Percentiles rank a stretch among this genome's conserved stretches.
Evolutionary conservation across 2,888 invertebrate genomes (phyloP).

Genomic region (Meteorus colon): DNA sequence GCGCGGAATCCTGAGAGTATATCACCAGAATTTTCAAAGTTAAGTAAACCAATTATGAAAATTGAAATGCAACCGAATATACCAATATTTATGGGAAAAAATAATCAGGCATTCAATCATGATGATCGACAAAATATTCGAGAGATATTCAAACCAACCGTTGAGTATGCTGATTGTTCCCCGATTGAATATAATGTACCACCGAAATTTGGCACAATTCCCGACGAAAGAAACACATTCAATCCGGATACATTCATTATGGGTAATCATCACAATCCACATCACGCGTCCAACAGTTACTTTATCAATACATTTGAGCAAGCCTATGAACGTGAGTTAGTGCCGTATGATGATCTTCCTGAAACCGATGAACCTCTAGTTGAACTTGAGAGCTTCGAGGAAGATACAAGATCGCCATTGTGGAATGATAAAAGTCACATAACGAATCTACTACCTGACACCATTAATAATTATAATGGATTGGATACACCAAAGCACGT

Average conservation of each 20-base stretch:
- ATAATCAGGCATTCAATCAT: conserved; percentile 47
- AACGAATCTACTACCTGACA: conserved; percentile 60
- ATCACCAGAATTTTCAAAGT: conserved; percentile 58
- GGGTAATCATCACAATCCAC: not conserved
- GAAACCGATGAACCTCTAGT: conserved; percentile 69
- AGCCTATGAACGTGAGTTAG: conserved; percentile 67
- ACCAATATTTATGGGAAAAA: conserved; percentile 38
- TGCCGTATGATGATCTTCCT: conserved; percentile 70
- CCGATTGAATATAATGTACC: conserved; percentile 20
- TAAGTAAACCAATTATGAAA: conserved; percentile 55
- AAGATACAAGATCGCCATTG: conserved; percentile 62
- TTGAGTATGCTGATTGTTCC: conserved; percentile 38
- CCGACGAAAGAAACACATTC: conserved; percentile 51
- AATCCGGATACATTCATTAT: not conserved
- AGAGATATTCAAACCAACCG: conserved; percentile 43
- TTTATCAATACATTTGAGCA: conserved; percentile 67
- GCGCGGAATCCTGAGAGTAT: conserved; percentile 74
- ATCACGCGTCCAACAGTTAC: conserved; percentile 62
- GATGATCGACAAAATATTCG: conserved; percentile 36
- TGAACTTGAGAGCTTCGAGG: conserved; percentile 65
- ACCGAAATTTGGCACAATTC: conserved; percentile 34
- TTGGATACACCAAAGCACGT: conserved; percentile 59
- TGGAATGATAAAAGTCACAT: conserved; percentile 65
- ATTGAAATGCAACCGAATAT: conserved; percentile 46
- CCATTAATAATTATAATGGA: conserved; percentile 54